Percentiles rank a stretch among this genome's conserved stretches.
Evolutionary conservation across 2,113 vertebrate species (phyloP).

Genomic region (Origma solitaria): DNA sequence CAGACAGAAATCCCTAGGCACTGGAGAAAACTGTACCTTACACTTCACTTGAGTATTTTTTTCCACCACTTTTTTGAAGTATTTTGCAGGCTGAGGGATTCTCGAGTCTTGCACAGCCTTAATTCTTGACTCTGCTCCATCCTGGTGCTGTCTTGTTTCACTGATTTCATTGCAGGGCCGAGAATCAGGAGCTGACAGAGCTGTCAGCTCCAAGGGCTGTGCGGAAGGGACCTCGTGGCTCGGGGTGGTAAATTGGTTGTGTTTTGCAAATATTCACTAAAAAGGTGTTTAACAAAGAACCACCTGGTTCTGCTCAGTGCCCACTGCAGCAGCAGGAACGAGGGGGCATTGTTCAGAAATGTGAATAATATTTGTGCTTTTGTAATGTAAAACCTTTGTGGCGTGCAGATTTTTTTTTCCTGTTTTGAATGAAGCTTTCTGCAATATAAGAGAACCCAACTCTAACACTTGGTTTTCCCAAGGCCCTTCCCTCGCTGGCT

Average conservation of each 20-base stretch:
- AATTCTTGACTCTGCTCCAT: not conserved
- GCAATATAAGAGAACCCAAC: not conserved
- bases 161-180: not conserved
- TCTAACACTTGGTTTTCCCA: not conserved
- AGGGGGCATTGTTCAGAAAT: not conserved
- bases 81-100: not conserved
- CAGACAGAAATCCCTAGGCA: not conserved
- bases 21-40: not conserved
- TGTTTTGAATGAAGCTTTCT: not conserved
- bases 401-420: not conserved
- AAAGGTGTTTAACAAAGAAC: not conserved
- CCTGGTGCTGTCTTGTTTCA: not conserved
- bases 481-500: not conserved
- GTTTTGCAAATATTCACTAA: not conserved
- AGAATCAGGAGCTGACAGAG: not conserved
- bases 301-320: not conserved
- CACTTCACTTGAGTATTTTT: not conserved
- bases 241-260: not conserved
- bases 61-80: not conserved
- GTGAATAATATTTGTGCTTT: not conserved
- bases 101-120: not conserved
- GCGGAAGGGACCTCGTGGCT: not conserved
- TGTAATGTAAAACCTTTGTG: not conserved
- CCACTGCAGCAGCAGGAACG: not conserved
- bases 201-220: not conserved